These are phyloP conservation scores for Triplophysa dalaica DNA, from an alignment of 2,113 vertebrate species.

Conservation along the genomic window DNA sequence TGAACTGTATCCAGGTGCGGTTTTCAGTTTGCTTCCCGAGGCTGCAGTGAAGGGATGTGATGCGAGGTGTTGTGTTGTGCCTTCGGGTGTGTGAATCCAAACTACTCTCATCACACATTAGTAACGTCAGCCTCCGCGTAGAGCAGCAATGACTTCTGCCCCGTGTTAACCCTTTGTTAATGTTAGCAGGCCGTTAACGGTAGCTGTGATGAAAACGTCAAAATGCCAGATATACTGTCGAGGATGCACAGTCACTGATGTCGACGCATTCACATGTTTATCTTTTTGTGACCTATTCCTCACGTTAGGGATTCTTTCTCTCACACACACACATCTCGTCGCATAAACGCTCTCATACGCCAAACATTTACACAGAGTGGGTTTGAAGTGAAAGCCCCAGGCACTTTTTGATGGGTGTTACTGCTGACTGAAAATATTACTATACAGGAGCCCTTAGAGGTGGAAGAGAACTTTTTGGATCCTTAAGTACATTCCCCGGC, in stretches of 20 bases:
- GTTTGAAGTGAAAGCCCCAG: constrained; percentile 44
- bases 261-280: constrained; percentile 6
- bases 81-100: constrained; percentile 22
- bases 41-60: constrained; percentile 1
- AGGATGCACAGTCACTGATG: neutral
- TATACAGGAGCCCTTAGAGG: constrained; percentile 39
- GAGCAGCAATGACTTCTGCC: constrained; percentile 10
- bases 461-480: constrained; percentile 29
- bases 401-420: constrained; percentile 45
- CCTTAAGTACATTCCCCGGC: constrained; percentile 13
- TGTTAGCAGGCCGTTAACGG: constrained; percentile 11
- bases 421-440: constrained; percentile 52
- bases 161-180: constrained; percentile 13
- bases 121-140: neutral
- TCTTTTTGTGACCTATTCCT: constrained; percentile 11
- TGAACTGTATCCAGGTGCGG: constrained; percentile 24
- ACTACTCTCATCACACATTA: constrained; percentile 37
- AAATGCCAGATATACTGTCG: neutral
- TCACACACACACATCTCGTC: constrained; percentile 19
- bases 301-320: neutral
- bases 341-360: constrained; percentile 25
- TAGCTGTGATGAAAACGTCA: neutral
- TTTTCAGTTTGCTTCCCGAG: neutral
- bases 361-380: constrained; percentile 47
- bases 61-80: constrained; percentile 16